Evolutionary conservation across 2,113 vertebrate species (phyloP).

Genomic region (Burhinus bistriatus): DNA sequence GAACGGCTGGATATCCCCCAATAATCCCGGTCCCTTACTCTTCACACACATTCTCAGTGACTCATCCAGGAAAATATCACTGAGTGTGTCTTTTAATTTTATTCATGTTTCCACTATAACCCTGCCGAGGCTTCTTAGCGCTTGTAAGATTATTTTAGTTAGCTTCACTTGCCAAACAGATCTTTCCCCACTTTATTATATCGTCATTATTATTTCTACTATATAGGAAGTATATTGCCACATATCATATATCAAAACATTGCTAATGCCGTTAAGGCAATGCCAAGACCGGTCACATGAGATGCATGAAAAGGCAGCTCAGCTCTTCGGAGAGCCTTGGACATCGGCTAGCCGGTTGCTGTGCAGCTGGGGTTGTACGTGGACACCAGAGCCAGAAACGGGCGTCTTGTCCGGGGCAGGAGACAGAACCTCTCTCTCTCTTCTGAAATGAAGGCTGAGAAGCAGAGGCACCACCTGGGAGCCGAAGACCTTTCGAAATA

Average conservation of each 20-base stretch:
- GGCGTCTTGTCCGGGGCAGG: not conserved
- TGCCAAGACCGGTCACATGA: not conserved
- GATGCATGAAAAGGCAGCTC: not conserved
- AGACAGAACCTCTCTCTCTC: not conserved
- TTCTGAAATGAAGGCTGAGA: not conserved
- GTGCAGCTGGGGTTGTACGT: not conserved
- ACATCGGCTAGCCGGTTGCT: no score
- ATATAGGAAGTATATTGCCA: conserved; percentile 12
- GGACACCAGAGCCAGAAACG: not conserved
- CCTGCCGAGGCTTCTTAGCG: conserved; percentile 33
- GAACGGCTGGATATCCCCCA: not conserved
- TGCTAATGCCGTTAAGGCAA: conserved; percentile 40
- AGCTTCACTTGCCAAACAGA: conserved; percentile 47
- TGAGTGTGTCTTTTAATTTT: conserved; percentile 29
- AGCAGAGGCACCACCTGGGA: not conserved
- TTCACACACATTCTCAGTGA: conserved; percentile 8
- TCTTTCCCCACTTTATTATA: conserved; percentile 57
- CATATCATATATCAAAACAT: conserved; percentile 37
- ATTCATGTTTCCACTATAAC: conserved; percentile 52
- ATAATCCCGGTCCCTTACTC: not conserved
- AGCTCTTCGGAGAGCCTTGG: not conserved
- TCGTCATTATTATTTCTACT: conserved; percentile 53
- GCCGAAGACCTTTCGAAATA: not conserved
- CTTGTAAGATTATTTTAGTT: conserved; percentile 61
- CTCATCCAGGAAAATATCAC: conserved; percentile 56